Evolutionary conservation across 1,140 invertebrate genomes (phyloP), one percentile per base, ranked within the genome.

Genomic region (Ceratina japonica): DNA sequence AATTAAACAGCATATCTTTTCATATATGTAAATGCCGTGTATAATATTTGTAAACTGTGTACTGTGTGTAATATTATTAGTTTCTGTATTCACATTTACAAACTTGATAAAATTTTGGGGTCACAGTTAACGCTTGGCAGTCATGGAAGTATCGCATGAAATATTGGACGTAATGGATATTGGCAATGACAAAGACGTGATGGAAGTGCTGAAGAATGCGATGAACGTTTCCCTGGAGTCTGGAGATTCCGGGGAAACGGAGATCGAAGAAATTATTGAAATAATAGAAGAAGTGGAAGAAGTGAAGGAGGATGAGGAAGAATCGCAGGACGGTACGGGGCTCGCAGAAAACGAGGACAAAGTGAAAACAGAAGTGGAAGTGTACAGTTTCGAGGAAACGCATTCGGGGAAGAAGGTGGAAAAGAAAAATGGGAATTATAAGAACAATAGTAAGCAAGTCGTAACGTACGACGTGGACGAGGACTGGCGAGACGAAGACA

Each of bases 401-500:
- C 37, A 69, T 12, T 44, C 66, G 15, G 62, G 62, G 2, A 80
- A 86, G 15, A 62, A 82, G 7, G 54, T 68, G 3, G 20, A 54
- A 0, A 24, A 61, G 15, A 75, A 75, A 20, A 59, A 49, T 18
- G 49, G 18, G 0, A 37, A 16, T 0, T 18, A 77, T 2, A 74
- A 82, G 18, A 79, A 10, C 31, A 82, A 18, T 37, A 77, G 64
- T 8, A 89, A 90, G 22, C 81, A 84, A 63, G 62, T 89, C 37
- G 78, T 91, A 56, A 75, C 84, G 1, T 92, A 92, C 31, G 90
- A 92, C 77, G 86, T 89, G 2, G 87, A 89, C 15, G 91, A 91
- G 44, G 92, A 92, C 72, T 92, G 91, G 91, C 89, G 91, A 61
- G 90, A 92, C 27, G 91, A 92, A 27, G 92, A 92, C 5, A 65